These are phyloP conservation scores for Thumatha senex DNA, from an alignment of 2,888 invertebrate species.

Conservation along the genomic window DNA sequence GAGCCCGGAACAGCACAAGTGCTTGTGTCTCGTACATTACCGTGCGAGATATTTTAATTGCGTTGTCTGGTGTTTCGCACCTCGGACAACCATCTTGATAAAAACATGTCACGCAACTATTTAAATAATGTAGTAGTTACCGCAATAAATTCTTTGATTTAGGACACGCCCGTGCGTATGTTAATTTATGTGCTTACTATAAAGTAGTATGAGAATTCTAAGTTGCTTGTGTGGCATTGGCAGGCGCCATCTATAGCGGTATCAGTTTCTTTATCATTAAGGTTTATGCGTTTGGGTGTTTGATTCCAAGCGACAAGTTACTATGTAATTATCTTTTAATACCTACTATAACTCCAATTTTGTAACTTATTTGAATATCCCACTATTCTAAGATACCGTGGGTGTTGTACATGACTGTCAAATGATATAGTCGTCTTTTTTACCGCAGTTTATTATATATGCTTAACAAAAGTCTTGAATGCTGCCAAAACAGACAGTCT, in stretches of 20 bases:
- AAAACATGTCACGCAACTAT: conserved; percentile 44
- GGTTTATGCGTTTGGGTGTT: conserved; percentile 23
- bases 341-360: neutral
- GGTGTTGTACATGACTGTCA: too few relatives aligned
- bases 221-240: conserved; percentile 12
- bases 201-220: conserved; percentile 15
- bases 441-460: too few relatives aligned
- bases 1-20: neutral
- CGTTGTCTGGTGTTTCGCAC: conserved; percentile 55
- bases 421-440: too few relatives aligned
- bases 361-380: neutral
- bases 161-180: conserved; percentile 23
- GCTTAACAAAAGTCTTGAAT: too few relatives aligned
- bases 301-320: conserved; percentile 17
- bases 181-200: conserved; percentile 33
- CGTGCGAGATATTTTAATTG: conserved; percentile 54
- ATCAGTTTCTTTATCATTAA: conserved; percentile 24
- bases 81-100: conserved; percentile 51
- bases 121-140: conserved; percentile 53
- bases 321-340: conserved; percentile 2
- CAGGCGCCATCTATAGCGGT: conserved; percentile 18
- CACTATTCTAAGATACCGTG: too few relatives aligned
- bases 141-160: conserved; percentile 52
- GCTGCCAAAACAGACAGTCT: too few relatives aligned
- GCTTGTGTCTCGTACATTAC: neutral